These are phyloP conservation scores for Gobionotothen gibberifrons DNA, from an alignment of 2,797 vertebrate species.

Conservation along the genomic window DNA sequence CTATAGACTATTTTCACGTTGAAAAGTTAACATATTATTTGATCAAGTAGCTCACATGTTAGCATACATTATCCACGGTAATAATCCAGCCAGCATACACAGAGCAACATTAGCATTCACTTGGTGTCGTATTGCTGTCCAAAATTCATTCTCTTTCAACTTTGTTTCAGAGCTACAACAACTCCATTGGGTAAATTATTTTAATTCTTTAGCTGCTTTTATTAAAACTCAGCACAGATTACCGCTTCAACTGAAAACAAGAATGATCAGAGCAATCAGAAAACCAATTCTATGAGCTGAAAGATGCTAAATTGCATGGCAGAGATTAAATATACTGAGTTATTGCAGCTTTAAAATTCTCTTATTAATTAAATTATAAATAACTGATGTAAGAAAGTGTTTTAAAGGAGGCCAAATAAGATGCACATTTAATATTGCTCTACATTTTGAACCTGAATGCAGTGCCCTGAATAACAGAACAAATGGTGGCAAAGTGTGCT, in stretches of 20 bases:
- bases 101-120: not conserved
- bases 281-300: too few species aligned
- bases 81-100: not conserved
- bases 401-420: not conserved
- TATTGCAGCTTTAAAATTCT: not conserved
- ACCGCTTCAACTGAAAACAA: too few species aligned
- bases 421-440: not conserved
- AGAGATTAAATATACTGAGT: not conserved
- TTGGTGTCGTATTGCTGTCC: not conserved
- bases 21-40: not conserved
- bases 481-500: conserved; percentile 34
- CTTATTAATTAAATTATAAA: not conserved
- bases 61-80: too few species aligned
- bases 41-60: not conserved
- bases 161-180: too few species aligned
- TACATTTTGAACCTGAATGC: not conserved
- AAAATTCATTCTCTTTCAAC: not conserved
- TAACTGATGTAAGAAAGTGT: too few species aligned
- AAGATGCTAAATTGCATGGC: too few species aligned
- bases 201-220: too few species aligned
- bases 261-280: too few species aligned
- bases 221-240: too few species aligned
- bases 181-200: too few species aligned
- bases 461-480: conserved; percentile 18
- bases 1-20: too few species aligned